These are phyloP conservation scores for Gopherus evgoodei DNA, from an alignment of 2,113 vertebrate genomes.

Conservation along the genomic window DNA sequence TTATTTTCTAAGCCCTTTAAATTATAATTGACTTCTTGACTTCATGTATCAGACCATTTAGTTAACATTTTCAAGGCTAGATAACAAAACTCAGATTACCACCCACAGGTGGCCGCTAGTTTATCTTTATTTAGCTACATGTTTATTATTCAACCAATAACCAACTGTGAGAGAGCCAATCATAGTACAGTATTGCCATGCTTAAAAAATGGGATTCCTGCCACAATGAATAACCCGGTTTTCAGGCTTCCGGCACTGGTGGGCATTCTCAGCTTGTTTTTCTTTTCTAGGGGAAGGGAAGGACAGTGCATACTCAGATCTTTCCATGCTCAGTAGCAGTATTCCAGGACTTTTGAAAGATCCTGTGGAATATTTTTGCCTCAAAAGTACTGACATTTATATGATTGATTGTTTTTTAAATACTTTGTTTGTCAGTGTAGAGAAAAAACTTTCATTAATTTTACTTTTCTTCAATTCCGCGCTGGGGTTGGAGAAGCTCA, in stretches of 20 bases:
- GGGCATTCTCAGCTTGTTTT: constrained; percentile 63
- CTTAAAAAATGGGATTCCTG: constrained; percentile 51
- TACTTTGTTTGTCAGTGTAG: constrained; percentile 27
- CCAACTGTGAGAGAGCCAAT: background rate
- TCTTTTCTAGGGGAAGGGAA: constrained; percentile 50
- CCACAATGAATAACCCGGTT: constrained; percentile 59
- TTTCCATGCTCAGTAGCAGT: constrained; percentile 61
- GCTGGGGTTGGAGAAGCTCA: constrained; percentile 66
- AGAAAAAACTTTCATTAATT: constrained; percentile 28
- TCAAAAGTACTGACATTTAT: constrained; percentile 37
- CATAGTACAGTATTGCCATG: constrained; percentile 48
- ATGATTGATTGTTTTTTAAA: constrained; percentile 50
- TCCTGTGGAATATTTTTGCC: constrained; percentile 39
- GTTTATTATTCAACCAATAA: constrained; percentile 17
- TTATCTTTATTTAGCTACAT: constrained; percentile 6
- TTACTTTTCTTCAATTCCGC: constrained; percentile 33
- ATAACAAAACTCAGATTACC: background rate
- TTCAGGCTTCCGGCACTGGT: constrained; percentile 60
- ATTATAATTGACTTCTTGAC: background rate
- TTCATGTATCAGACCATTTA: background rate
- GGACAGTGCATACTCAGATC: constrained; percentile 43
- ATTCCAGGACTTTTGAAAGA: constrained; percentile 40
- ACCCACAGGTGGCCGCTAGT: constrained; percentile 5
- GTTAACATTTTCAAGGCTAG: background rate
- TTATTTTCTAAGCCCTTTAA: background rate